Conservation (phyloP, 2,113 vertebrate genomes). For the Helogale parvula region DNA sequence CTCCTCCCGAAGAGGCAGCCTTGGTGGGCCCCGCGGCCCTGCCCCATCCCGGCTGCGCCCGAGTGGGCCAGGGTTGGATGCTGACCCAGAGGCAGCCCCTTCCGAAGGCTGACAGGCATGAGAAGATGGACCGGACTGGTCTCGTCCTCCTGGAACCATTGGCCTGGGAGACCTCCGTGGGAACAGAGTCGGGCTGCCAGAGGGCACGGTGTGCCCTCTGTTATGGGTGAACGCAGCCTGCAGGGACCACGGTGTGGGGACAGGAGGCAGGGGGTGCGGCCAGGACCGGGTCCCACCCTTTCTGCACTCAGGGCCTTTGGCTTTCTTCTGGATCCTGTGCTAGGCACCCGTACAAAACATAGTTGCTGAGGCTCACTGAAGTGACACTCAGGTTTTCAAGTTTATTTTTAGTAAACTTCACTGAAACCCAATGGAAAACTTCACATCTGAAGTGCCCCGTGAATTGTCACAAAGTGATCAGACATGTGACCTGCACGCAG, state of each 20-base stretch:
- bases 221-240: neutral
- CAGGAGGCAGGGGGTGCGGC: neutral
- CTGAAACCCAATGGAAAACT: neutral
- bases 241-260: neutral
- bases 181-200: neutral
- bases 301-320: neutral
- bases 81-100: neutral
- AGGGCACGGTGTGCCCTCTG: neutral
- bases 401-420: neutral
- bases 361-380: neutral
- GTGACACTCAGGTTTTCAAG: neutral
- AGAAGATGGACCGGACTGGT: neutral
- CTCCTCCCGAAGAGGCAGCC: neutral
- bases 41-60: neutral
- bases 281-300: neutral
- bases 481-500: neutral
- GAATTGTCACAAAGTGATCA: neutral
- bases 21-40: neutral
- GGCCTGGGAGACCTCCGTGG: too few species aligned
- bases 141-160: neutral
- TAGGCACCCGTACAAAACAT: rapidly evolving
- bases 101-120: neutral
- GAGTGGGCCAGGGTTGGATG: neutral
- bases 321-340: neutral
- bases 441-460: neutral